Evolutionary conservation across 2,113 vertebrate species (phyloP).

Genomic region (Ophthalmolycus amberensis): DNA sequence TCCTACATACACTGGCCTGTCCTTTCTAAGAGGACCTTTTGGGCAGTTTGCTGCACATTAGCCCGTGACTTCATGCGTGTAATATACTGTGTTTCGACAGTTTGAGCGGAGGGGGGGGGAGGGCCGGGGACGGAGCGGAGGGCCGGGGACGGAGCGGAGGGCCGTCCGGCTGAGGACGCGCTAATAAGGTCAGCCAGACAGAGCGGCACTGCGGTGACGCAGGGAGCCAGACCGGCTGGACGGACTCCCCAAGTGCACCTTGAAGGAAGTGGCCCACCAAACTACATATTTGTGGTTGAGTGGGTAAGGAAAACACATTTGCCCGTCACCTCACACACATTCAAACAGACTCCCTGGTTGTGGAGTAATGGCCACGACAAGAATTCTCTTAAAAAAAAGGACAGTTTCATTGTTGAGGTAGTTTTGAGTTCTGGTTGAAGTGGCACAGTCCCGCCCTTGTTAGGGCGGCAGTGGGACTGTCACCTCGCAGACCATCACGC

Average conservation of each 20-base stretch:
- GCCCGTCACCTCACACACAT: constrained; percentile 7
- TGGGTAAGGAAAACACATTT: constrained; percentile 6
- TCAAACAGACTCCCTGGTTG: neutral
- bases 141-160: neutral
- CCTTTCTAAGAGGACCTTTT: constrained; percentile 10
- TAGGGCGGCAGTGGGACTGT: constrained; percentile 49
- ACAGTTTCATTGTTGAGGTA: constrained; percentile 33
- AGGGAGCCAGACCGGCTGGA: constrained; percentile 14
- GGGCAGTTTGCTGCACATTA: neutral
- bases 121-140: neutral
- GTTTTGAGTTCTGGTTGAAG: constrained; percentile 37
- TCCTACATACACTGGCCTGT: neutral
- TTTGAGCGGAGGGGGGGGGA: constrained; percentile 10
- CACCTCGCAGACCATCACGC: constrained; percentile 50
- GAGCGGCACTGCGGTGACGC: neutral
- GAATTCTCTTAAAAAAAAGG: constrained; percentile 15
- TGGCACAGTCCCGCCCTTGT: constrained; percentile 64
- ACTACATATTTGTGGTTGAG: constrained; percentile 18
- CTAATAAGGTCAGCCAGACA: constrained; percentile 41
- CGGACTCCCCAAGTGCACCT: neutral
- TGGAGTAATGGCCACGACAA: neutral
- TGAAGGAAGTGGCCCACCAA: constrained; percentile 23
- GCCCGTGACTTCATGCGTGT: neutral
- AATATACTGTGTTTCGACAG: constrained; percentile 2
- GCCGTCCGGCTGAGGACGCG: constrained; percentile 5